Evolutionary conservation across 2,888 invertebrate genomes (phyloP).

Genomic region (Chirona hameri): DNA sequence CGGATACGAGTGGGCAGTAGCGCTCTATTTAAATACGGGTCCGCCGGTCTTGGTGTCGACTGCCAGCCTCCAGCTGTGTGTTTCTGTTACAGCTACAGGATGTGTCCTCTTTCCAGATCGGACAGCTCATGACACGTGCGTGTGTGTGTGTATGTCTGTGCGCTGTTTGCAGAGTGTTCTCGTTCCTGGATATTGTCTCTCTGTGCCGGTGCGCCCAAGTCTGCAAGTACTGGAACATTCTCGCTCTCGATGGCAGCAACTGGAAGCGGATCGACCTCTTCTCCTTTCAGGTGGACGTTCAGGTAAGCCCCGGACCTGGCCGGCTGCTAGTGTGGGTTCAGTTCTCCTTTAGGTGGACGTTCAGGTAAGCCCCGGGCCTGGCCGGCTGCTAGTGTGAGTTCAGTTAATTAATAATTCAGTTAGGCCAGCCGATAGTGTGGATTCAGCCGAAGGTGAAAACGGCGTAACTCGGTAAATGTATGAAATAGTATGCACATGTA

Average conservation of each 20-base stretch:
- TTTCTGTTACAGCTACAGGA: no score
- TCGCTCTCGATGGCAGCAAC: slow-evolving; percentile 97
- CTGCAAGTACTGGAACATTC: slow-evolving; percentile 88
- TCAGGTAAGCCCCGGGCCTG: slow-evolving; percentile 42
- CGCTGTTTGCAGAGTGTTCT: slow-evolving; percentile 65
- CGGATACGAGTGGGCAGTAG: no score
- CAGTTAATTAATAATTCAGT: no score
- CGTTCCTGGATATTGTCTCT: slow-evolving; percentile 92
- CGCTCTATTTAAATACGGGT: no score
- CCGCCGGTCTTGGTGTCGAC: no score
- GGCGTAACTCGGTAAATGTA: no score
- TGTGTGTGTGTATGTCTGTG: not conserved
- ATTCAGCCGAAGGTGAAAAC: no score
- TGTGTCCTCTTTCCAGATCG: no score
- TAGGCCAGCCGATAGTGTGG: not conserved
- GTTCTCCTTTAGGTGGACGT: not conserved
- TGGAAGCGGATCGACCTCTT: slow-evolving; percentile 99
- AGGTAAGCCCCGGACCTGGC: slow-evolving; percentile 59
- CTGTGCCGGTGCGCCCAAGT: slow-evolving; percentile 94
- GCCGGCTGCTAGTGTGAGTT: not conserved
- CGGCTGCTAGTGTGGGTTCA: not conserved
- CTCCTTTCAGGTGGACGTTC: slow-evolving; percentile 96
- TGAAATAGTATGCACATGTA: no score
- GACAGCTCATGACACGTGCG: not conserved
- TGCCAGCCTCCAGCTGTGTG: no score